These are phyloP conservation scores for Spheniscus mendiculus DNA, from an alignment of 2,113 vertebrate genomes.

Conservation along the genomic window DNA sequence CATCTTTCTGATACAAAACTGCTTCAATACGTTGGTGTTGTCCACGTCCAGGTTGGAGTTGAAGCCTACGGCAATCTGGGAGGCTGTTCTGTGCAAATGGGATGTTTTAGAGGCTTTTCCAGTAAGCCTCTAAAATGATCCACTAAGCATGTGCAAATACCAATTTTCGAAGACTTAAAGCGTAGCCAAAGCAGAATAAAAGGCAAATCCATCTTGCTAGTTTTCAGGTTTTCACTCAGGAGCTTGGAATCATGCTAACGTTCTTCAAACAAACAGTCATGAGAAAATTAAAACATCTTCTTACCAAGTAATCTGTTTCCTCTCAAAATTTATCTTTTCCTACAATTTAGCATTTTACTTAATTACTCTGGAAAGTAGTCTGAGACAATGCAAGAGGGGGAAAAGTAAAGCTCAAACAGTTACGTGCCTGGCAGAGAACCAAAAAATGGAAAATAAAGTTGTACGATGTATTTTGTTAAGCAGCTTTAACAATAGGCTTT, in stretches of 20 bases:
- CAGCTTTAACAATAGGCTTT: not conserved
- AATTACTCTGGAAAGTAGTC: not conserved
- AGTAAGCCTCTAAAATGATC: slow-evolving; percentile 12
- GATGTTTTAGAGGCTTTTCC: not conserved
- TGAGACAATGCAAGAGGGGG: not conserved
- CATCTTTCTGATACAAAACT: not conserved
- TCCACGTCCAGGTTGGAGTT: not conserved
- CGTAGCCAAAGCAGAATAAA: not conserved
- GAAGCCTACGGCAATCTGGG: not conserved
- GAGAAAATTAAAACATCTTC: not conserved
- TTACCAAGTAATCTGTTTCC: not conserved
- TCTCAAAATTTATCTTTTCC: not conserved
- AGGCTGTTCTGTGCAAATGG: not conserved
- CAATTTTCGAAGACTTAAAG: not conserved
- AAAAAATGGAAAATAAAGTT: not conserved
- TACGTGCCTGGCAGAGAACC: not conserved
- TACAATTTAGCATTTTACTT: not conserved
- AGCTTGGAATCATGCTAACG: not conserved
- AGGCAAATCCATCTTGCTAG: not conserved
- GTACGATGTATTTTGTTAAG: not conserved
- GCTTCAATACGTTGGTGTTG: not conserved
- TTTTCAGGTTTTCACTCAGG: not conserved
- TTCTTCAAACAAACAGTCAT: not conserved
- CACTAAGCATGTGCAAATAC: not conserved
- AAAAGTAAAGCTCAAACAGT: not conserved